These are phyloP conservation scores for Metalampra italica DNA, from an alignment of 2,888 invertebrate genomes.

Conservation along the genomic window DNA sequence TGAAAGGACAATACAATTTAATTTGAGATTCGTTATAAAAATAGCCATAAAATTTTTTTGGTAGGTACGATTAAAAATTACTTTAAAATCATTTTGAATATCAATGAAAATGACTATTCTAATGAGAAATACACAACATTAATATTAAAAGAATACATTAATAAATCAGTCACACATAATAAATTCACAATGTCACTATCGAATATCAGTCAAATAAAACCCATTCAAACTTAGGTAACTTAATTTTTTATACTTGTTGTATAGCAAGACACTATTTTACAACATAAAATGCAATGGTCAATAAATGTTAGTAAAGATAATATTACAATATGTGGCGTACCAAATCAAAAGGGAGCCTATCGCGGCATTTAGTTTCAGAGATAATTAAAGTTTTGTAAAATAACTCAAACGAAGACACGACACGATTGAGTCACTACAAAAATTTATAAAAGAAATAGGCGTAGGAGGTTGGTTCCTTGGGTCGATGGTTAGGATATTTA, in stretches of 20 bases:
- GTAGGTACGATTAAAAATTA: slow-evolving; percentile 55
- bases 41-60: slow-evolving; percentile 61
- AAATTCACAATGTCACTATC: slow-evolving; percentile 23
- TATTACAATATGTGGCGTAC: neutral
- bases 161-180: slow-evolving; percentile 40
- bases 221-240: slow-evolving; percentile 49
- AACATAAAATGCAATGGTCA: neutral
- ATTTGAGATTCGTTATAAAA: slow-evolving; percentile 49
- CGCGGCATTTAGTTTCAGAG: no score
- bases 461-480: no score
- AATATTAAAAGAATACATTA: slow-evolving; percentile 26
- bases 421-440: no score
- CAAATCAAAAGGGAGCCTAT: no score
- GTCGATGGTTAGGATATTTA: no score
- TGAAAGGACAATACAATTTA: slow-evolving; percentile 28
- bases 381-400: no score
- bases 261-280: slow-evolving; percentile 20
- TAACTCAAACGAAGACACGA: no score
- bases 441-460: no score
- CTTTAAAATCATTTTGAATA: slow-evolving; percentile 20
- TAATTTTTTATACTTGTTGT: slow-evolving; percentile 25
- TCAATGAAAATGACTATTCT: slow-evolving; percentile 18
- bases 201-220: slow-evolving; percentile 51
- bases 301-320: neutral
- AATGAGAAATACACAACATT: slow-evolving; percentile 44